Conservation (phyloP, 2,113 vertebrate species). For the Phylloscopus whistleri region DNA sequence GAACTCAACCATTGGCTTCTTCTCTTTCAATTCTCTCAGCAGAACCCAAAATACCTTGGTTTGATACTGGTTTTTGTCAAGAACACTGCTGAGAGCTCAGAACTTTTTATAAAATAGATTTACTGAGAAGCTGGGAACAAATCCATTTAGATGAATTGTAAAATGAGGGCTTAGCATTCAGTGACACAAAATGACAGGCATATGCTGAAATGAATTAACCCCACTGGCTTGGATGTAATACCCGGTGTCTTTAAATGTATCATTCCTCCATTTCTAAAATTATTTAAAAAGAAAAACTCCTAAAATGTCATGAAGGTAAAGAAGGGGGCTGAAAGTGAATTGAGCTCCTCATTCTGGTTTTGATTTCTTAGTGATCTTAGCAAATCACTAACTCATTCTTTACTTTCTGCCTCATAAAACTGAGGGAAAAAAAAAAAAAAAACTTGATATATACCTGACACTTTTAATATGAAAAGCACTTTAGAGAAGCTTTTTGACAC, state of each 20-base stretch:
- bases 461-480: conserved; percentile 59
- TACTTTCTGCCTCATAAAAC: conserved; percentile 49
- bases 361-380: conserved; percentile 51
- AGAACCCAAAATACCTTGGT: neutral
- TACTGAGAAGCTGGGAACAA: neutral
- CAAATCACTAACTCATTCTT: conserved; percentile 61
- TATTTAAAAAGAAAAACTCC: conserved; percentile 28
- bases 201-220: conserved; percentile 49
- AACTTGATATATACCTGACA: conserved; percentile 38
- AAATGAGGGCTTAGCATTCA: conserved; percentile 38
- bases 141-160: conserved; percentile 48
- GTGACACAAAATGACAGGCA: conserved; percentile 21
- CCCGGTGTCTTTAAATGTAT: conserved; percentile 9
- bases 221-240: conserved; percentile 21
- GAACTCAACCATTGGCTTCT: neutral
- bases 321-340: conserved; percentile 4
- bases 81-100: conserved; percentile 23
- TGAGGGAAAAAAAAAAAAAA: conserved; percentile 8
- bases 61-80: neutral
- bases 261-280: conserved; percentile 13
- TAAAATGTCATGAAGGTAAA: neutral
- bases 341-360: conserved; percentile 23
- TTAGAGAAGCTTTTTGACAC: conserved; percentile 56
- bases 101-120: conserved; percentile 26
- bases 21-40: neutral